Evolutionary conservation across 2,888 invertebrate genomes (phyloP), one percentile per base, ranked within the genome.

Genomic region (Parelbella ahira): DNA sequence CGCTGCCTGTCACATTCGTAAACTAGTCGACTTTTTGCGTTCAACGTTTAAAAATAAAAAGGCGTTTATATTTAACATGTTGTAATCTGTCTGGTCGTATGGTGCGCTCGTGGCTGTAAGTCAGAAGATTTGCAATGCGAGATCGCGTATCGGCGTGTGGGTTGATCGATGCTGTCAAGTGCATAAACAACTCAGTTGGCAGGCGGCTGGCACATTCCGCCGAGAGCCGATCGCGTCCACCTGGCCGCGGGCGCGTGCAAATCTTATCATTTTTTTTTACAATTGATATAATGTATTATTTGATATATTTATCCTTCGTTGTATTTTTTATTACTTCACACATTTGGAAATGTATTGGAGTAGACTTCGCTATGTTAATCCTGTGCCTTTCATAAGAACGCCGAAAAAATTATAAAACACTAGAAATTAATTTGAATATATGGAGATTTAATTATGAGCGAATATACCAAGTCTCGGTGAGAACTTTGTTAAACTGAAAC

Each of bases 211-310:
- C 56, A 56, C 62, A 68, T 70, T 58, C 63, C 60, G 49, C 53
- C 63, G 68, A 21, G 33, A 33, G 64, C 51, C 64, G 56, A 57
- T 66, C 62, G 53, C 62, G 69, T 75, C 73, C 79, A 82, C 78
- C 83, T 82, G 83, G 75, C 59, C 58, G 69, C 70, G 64, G 65
- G 63, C 69, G 65, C 62, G 56, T 60, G 53, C 64, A 28, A 34
- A 34, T 15, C 41, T 34, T 41, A 34, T 33, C 13, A 41, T 41
- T 33, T 41, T 12, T 25, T 41, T 39, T 33, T 41, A n/a, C n/a
- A n/a, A n/a, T 34, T 8, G 2, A 15, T 34, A 15, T 2, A 19
- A 19, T 30, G 15, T 30, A 19, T 18, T 10, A 12, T n/a, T 29
- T 3, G 6, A n/a, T n/a, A n/a, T n/a, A n/a, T n/a, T n/a, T n/a